phyloP scores from a whole-genome alignment of 2,888 invertebrate species.

The Cataglyphis rosenhaueri region DNA sequence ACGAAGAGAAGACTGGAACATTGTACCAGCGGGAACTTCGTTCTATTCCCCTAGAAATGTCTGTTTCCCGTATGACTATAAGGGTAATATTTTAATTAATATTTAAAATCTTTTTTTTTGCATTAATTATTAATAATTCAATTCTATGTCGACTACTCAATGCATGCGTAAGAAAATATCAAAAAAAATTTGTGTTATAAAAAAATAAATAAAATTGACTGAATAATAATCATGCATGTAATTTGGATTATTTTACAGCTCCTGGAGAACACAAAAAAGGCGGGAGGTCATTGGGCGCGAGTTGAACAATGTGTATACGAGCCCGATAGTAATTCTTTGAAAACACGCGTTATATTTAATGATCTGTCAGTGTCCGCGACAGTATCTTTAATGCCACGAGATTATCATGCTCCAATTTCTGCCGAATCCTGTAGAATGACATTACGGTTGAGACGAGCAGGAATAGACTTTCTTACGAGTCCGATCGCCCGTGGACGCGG shows the following conservation, averaged over 20 bases:
- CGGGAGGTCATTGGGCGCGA: constrained; percentile 83
- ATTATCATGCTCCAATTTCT: constrained; percentile 75
- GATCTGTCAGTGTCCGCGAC: constrained; percentile 93
- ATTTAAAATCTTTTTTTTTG: neutral
- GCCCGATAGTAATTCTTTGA: constrained; percentile 90
- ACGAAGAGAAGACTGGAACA: constrained; percentile 77
- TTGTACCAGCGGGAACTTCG: constrained; percentile 81
- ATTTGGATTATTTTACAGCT: constrained; percentile 69
- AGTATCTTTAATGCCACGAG: constrained; percentile 87
- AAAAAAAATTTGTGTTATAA: no score
- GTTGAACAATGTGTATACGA: constrained; percentile 92
- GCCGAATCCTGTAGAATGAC: constrained; percentile 92
- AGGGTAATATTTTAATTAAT: constrained; percentile 74
- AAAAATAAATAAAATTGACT: no score
- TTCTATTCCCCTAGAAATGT: constrained; percentile 83
- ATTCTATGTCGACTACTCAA: no score
- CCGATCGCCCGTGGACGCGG: constrained; percentile 90
- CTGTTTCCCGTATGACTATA: constrained; percentile 79
- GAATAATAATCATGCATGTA: neutral
- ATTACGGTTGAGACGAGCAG: constrained; percentile 91
- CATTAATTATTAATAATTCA: no score
- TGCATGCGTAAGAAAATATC: no score
- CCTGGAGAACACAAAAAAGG: constrained; percentile 74
- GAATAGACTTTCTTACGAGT: constrained; percentile 91
- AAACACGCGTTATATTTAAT: constrained; percentile 92